These are phyloP conservation scores for Drosophila differens DNA, from an alignment of 2,888 invertebrate species.

Conservation along the genomic window DNA sequence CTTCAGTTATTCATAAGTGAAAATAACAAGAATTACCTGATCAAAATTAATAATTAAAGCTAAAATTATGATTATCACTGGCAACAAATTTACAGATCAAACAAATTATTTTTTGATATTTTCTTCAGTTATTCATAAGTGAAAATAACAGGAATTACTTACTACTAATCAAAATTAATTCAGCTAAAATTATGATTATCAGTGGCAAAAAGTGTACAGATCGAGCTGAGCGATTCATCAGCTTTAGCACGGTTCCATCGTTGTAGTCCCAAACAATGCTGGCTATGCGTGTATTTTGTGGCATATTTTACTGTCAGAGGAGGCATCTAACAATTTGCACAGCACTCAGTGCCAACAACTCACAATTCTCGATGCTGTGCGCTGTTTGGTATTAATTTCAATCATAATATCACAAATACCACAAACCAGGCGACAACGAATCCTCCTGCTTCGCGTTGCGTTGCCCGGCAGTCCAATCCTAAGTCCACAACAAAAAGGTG, in stretches of 20 bases:
- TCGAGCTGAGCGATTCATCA: conserved; percentile 1
- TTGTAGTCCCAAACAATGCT: conserved; percentile 28
- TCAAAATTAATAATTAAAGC: neutral
- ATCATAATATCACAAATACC: conserved; percentile 61
- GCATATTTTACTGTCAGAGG: conserved; percentile 13
- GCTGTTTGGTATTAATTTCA: conserved; percentile 70
- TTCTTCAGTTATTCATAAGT: neutral
- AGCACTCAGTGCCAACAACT: conserved; percentile 8
- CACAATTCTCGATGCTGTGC: conserved; percentile 27
- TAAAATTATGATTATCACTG: neutral
- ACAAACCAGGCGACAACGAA: conserved; percentile 15
- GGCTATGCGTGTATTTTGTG: neutral
- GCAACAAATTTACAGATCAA: neutral
- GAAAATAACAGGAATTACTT: neutral
- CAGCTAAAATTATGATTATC: neutral
- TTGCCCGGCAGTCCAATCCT: conserved; percentile 13
- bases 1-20: neutral
- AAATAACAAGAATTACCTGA: neutral
- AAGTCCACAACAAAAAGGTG: conserved; percentile 75
- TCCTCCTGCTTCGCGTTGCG: neutral
- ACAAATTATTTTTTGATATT: neutral
- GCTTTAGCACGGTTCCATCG: neutral
- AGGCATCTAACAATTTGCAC: conserved; percentile 32
- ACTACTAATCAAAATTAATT: neutral
- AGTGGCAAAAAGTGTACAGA: neutral